Evolutionary conservation across 2,113 vertebrate species (phyloP), one percentile per base, ranked within the genome.

Genomic region (Gopherus flavomarginatus): DNA sequence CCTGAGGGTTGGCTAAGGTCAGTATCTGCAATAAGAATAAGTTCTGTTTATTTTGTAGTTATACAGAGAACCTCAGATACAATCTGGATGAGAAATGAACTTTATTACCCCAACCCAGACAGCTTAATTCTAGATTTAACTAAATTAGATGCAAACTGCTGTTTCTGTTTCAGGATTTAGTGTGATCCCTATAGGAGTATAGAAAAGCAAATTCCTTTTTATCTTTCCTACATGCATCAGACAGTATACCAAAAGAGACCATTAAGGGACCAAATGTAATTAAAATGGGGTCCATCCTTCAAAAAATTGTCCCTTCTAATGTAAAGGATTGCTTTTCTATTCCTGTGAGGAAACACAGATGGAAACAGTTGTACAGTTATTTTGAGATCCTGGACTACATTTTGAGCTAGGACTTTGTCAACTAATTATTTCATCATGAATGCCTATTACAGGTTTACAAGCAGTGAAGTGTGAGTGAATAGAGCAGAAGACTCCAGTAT

Each of bases 321-420:
- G 14, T 85, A 77, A 80, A 90, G 50, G 22, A 59, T 95, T 87
- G 11, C 9, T 57, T 8, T 83, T 11, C 42, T 95, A 47, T 90
- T 95, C n/a, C 83, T 96, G 42, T 50, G 50, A 95, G 81, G 83
- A 96, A 90, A 80, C 92, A 31, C 54, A 89, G 50, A 65, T 93
- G 65, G 90, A 90, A 93, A 84, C 86, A 96, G 79, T 21, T 96
- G 53, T 87, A 22, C 81, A 82, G 62, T 90, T 85, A 56, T 38
- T 87, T 83, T n/a, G 26, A 92, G 62, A 54, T 22, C 69, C 80
- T 90, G 57, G 17, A 50, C 44, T 38, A 26, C 6, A 27, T 78
- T 78, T 38, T 92, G 82, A 69, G 87, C 42, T 95, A 94, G 91
- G 96, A 92, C 1, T 96, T 81, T 89, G 56, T 47, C 88, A 87